phyloP scores from a whole-genome alignment of 2,888 invertebrate species.

The Horisme vitalbata region DNA sequence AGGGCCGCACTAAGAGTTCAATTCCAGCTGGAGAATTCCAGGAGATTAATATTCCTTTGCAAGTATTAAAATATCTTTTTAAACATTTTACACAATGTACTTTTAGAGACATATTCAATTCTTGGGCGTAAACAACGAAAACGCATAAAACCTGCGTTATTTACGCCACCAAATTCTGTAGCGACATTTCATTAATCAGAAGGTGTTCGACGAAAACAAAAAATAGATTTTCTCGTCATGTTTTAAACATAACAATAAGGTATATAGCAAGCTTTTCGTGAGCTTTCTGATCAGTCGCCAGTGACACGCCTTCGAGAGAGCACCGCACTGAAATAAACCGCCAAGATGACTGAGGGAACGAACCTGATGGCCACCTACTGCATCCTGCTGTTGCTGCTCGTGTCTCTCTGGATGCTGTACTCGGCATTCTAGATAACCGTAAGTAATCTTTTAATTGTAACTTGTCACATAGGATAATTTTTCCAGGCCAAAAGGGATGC shows the following conservation, averaged over 20 bases:
- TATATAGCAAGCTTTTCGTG: conserved; percentile 54
- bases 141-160: conserved; percentile 14
- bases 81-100: no score
- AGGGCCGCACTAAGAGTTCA: conserved; percentile 56
- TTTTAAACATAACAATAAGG: conserved; percentile 48
- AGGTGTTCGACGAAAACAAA: conserved; percentile 52
- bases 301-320: conserved; percentile 48
- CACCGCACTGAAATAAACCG: conserved; percentile 24
- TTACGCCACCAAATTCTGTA: conserved; percentile 26
- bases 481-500: no score
- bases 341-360: conserved; percentile 75
- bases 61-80: neutral
- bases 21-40: conserved; percentile 58
- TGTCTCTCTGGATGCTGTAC: conserved; percentile 86
- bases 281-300: conserved; percentile 57
- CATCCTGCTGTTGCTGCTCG: conserved; percentile 84
- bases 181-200: conserved; percentile 64
- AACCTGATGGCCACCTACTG: conserved; percentile 86
- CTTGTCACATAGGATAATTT: no score
- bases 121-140: neutral
- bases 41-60: conserved; percentile 16
- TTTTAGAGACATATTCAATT: no score
- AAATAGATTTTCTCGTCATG: conserved; percentile 60
- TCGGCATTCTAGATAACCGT: conserved; percentile 78
- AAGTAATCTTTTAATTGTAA: conserved; percentile 36